A percentile compares a stretch with the other conserved stretches of the same genome.
phyloP scores from a whole-genome alignment of 2,113 vertebrate species.

The Paradoxurus hermaphroditus region DNA sequence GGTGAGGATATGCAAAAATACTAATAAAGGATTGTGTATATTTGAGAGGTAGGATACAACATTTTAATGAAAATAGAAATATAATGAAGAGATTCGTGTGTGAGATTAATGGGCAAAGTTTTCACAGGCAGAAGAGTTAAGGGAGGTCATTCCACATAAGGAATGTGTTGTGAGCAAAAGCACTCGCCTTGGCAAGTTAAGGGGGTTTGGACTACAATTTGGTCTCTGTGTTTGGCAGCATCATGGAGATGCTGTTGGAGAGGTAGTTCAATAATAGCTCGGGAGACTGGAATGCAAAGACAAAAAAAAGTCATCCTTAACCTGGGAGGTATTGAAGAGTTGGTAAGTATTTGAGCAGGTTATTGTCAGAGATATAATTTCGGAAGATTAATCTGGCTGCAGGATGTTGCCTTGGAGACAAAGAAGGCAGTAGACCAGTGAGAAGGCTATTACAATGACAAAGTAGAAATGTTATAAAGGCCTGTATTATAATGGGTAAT shows the following conservation, averaged over 20 bases:
- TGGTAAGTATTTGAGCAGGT: slow-evolving; percentile 22
- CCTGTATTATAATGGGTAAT: slow-evolving; percentile 2
- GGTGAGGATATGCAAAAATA: background rate
- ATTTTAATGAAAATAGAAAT: background rate
- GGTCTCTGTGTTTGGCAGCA: background rate
- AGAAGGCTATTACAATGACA: slow-evolving; percentile 59
- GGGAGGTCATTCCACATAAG: background rate
- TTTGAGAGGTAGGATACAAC: background rate
- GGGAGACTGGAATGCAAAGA: background rate
- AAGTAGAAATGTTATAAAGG: slow-evolving; percentile 36
- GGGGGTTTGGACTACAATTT: background rate
- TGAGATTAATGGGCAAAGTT: background rate
- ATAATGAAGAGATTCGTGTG: background rate
- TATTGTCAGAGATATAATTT: slow-evolving; percentile 64
- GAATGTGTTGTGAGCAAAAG: background rate
- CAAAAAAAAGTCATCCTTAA: background rate
- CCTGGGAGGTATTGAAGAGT: slow-evolving; percentile 39
- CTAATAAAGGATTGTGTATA: background rate
- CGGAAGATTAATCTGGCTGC: slow-evolving; percentile 60
- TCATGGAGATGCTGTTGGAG: background rate
- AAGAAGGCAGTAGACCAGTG: slow-evolving; percentile 43
- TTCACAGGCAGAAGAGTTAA: background rate
- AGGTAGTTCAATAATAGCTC: background rate
- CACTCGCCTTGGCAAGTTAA: background rate
- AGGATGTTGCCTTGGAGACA: slow-evolving; percentile 54